Evolutionary conservation across 2,888 invertebrate genomes (phyloP).

Genomic region (Agonum fuliginosum): DNA sequence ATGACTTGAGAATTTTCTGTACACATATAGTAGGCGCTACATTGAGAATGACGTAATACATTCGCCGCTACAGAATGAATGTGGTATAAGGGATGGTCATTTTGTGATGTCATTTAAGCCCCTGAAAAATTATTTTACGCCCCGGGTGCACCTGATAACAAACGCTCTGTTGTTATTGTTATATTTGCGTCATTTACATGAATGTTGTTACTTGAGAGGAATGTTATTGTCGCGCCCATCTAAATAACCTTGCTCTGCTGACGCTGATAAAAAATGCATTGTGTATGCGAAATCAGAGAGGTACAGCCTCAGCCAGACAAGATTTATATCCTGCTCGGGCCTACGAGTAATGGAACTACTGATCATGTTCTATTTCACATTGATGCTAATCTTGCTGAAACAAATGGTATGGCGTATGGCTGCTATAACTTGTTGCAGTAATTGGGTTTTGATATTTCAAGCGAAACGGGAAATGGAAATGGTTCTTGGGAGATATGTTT

Average conservation of each 20-base stretch:
- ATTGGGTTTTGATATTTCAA: constrained; percentile 4
- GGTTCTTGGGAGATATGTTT: not conserved
- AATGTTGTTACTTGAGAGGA: not conserved
- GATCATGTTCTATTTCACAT: not conserved
- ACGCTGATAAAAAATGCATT: constrained; percentile 19
- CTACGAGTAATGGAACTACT: not conserved
- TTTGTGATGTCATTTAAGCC: too few relatives aligned
- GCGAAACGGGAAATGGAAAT: too few relatives aligned
- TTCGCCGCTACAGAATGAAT: too few relatives aligned
- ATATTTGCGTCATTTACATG: not conserved
- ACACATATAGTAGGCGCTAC: too few relatives aligned
- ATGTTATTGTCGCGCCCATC: constrained; percentile 34
- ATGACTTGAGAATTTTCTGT: too few relatives aligned
- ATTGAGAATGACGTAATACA: too few relatives aligned
- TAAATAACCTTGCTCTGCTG: constrained; percentile 14
- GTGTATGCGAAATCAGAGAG: constrained; percentile 17
- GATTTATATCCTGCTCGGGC: constrained; percentile 26
- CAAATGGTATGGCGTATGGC: constrained; percentile 4
- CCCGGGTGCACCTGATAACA: not conserved
- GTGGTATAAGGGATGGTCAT: too few relatives aligned
- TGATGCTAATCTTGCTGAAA: constrained; percentile 25
- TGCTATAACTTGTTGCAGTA: constrained; percentile 8
- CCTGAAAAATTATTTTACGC: too few relatives aligned
- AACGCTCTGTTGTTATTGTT: constrained; percentile 11
- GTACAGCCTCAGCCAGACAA: constrained; percentile 6